These are phyloP conservation scores for Drosophila prostipennis DNA, from an alignment of 2,888 invertebrate genomes.

Conservation along the genomic window DNA sequence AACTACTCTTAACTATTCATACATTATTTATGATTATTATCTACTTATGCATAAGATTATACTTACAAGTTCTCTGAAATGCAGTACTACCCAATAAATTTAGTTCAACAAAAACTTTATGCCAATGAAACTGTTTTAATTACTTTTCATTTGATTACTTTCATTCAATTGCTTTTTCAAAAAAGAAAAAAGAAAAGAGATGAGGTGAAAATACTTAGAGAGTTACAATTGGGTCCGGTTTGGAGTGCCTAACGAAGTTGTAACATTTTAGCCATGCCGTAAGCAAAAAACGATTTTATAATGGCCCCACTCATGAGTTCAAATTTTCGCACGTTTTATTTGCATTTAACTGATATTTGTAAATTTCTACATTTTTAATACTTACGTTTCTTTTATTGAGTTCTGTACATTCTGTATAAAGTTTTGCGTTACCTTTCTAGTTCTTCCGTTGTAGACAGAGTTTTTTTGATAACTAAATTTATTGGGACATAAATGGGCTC, in stretches of 20 bases:
- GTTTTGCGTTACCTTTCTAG: too few species aligned
- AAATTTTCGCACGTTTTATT: slow-evolving; percentile 63
- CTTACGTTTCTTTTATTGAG: slow-evolving; percentile 20
- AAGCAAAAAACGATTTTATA: slow-evolving; percentile 80
- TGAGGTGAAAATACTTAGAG: slow-evolving; percentile 51
- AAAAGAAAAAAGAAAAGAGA: slow-evolving; percentile 37
- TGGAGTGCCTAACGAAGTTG: slow-evolving; percentile 65
- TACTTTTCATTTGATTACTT: slow-evolving; percentile 74
- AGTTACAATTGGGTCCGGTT: slow-evolving; percentile 77
- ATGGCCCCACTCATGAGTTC: slow-evolving; percentile 75
- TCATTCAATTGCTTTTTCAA: slow-evolving; percentile 78
- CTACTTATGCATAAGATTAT: slow-evolving; percentile 72
- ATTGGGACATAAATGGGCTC: slow-evolving; percentile 82
- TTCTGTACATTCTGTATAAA: slow-evolving; percentile 36
- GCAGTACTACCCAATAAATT: slow-evolving; percentile 86
- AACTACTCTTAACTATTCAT: slow-evolving; percentile 60
- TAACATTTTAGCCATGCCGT: slow-evolving; percentile 65
- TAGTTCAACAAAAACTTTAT: slow-evolving; percentile 84
- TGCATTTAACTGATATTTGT: slow-evolving; percentile 50
- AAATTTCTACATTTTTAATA: slow-evolving; percentile 9
- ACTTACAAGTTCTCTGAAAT: slow-evolving; percentile 69
- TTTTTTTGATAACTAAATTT: slow-evolving; percentile 83
- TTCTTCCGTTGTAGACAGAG: slow-evolving; percentile 68
- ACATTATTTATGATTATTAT: slow-evolving; percentile 43
- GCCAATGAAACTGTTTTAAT: slow-evolving; percentile 81